These are phyloP conservation scores for Palloptera scutellata DNA, from an alignment of 2,888 invertebrate species.

Conservation along the genomic window DNA sequence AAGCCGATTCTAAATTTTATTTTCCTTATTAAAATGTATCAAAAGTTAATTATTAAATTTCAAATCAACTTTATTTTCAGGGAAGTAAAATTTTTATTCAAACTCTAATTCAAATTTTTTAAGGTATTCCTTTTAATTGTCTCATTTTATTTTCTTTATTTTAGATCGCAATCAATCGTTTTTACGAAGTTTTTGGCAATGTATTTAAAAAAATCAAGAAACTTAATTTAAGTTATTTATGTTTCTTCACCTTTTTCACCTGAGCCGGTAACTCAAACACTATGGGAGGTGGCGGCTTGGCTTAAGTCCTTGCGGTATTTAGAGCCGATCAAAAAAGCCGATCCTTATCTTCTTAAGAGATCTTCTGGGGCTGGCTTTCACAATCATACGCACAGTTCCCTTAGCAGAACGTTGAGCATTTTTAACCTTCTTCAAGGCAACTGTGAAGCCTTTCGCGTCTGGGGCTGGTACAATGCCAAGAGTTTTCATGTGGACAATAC, in stretches of 20 bases:
- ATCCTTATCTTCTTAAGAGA: constrained; percentile 86
- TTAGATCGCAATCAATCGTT: too few relatives aligned
- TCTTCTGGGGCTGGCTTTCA: constrained; percentile 89
- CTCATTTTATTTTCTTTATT: too few relatives aligned
- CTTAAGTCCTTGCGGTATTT: constrained; percentile 89
- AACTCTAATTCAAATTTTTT: too few relatives aligned
- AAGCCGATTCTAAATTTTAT: too few relatives aligned
- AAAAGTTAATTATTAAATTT: too few relatives aligned
- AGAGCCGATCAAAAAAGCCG: constrained; percentile 78
- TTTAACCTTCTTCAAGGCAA: constrained; percentile 83
- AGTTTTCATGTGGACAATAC: constrained; percentile 90
- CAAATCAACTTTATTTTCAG: too few relatives aligned
- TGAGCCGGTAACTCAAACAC: constrained; percentile 85
- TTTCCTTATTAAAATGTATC: too few relatives aligned
- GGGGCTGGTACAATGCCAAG: constrained; percentile 86
- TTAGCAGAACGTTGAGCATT: constrained; percentile 80
- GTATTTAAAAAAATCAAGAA: too few relatives aligned
- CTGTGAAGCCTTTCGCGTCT: constrained; percentile 94
- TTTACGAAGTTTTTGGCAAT: too few relatives aligned
- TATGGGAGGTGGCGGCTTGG: constrained; percentile 84
- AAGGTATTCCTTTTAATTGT: too few relatives aligned
- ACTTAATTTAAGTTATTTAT: too few relatives aligned
- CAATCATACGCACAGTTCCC: constrained; percentile 76
- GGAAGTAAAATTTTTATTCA: too few relatives aligned
- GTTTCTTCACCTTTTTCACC: constrained; percentile 83